phyloP scores from a whole-genome alignment of 2,797 vertebrate species.

The Presbytis comata region DNA sequence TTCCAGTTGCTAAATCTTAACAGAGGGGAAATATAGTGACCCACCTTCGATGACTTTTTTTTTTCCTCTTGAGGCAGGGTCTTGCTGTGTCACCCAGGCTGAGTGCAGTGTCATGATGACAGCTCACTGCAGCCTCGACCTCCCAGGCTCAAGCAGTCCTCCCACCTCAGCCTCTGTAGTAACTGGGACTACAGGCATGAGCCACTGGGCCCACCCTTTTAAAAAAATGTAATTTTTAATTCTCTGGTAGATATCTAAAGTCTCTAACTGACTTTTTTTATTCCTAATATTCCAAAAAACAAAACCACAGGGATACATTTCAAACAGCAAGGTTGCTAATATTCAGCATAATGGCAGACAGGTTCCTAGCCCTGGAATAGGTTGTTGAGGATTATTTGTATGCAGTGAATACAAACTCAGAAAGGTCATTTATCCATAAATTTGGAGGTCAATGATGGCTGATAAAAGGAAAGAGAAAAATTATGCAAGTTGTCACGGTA shows the following conservation, averaged over 20 bases:
- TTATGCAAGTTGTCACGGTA: background rate
- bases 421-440: background rate
- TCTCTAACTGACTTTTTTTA: background rate
- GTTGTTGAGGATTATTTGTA: background rate
- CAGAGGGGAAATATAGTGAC: background rate
- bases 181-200: background rate
- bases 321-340: background rate
- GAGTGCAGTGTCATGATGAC: background rate
- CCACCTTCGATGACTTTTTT: background rate
- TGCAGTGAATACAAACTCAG: background rate
- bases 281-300: background rate
- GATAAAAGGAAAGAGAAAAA: background rate
- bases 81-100: background rate
- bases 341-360: background rate
- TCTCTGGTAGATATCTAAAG: constrained; percentile 24
- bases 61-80: background rate
- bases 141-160: background rate
- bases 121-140: background rate
- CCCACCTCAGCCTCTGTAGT: background rate
- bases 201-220: background rate
- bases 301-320: background rate
- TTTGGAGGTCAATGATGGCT: background rate
- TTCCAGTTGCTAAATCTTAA: background rate
- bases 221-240: background rate
- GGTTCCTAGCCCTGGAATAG: background rate